Conservation (phyloP, 2,888 invertebrate species). For the Tigriopus californicus region DNA sequence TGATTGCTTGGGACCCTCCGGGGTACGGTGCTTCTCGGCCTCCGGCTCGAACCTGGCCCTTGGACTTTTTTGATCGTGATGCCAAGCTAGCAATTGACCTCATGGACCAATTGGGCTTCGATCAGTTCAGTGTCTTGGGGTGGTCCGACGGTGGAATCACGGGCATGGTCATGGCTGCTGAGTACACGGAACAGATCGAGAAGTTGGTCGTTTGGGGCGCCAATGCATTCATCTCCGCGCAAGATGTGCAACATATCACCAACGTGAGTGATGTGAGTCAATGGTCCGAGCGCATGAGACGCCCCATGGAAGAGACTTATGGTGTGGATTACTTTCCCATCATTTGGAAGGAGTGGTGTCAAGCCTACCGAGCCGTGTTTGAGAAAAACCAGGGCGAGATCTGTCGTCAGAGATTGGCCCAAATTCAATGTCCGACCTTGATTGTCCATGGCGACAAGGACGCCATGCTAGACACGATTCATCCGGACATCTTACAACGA, state of each 20-base stretch:
- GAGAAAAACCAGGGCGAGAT: slow-evolving; percentile 42
- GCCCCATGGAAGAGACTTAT: slow-evolving; percentile 50
- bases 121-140: slow-evolving; percentile 55
- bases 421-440: slow-evolving; percentile 53
- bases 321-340: slow-evolving; percentile 47
- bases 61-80: slow-evolving; percentile 52
- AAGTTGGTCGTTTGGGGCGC: slow-evolving; percentile 60
- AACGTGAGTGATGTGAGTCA: slow-evolving; percentile 16
- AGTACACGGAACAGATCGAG: slow-evolving; percentile 41
- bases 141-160: slow-evolving; percentile 76
- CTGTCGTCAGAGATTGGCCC: slow-evolving; percentile 41
- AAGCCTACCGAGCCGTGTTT: slow-evolving; percentile 36
- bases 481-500: slow-evolving; percentile 47
- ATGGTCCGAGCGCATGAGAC: slow-evolving; percentile 41
- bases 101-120: slow-evolving; percentile 47
- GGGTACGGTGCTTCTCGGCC: slow-evolving; percentile 70
- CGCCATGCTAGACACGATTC: slow-evolving; percentile 50
- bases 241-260: slow-evolving; percentile 37
- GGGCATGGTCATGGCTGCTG: slow-evolving; percentile 51
- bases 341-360: slow-evolving; percentile 53
- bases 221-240: slow-evolving; percentile 49
- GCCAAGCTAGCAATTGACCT: slow-evolving; percentile 47
- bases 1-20: slow-evolving; percentile 43
- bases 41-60: slow-evolving; percentile 47
- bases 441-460: slow-evolving; percentile 70